Percentiles rank a stretch among this genome's conserved stretches.
These are phyloP conservation scores for Sciaenops ocellatus DNA, from an alignment of 2,797 vertebrate genomes.

Conservation along the genomic window DNA sequence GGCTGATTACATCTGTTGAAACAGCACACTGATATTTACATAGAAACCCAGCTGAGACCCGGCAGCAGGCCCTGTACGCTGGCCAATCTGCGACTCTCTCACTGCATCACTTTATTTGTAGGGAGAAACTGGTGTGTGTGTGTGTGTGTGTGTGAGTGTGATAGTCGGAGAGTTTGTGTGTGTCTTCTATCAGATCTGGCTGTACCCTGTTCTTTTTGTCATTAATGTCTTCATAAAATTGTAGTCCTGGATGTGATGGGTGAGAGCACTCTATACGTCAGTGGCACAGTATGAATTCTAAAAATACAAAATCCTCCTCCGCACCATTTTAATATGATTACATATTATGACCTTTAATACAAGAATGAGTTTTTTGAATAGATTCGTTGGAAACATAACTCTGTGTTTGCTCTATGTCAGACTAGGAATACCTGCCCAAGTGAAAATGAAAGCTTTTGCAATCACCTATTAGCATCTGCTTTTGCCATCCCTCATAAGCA, in stretches of 20 bases:
- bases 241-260: slow-evolving; percentile 1
- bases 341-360: slow-evolving; percentile 22
- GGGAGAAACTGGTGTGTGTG: slow-evolving; percentile 1
- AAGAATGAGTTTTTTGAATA: neutral
- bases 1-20: slow-evolving; percentile 73
- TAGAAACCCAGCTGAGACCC: slow-evolving; percentile 56
- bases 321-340: neutral
- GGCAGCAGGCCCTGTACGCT: slow-evolving; percentile 12
- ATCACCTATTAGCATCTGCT: neutral
- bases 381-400: neutral
- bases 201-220: slow-evolving; percentile 28
- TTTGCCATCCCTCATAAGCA: neutral
- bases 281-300: neutral
- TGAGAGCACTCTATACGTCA: slow-evolving; percentile 1
- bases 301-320: neutral
- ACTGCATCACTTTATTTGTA: slow-evolving; percentile 26
- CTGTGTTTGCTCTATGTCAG: neutral
- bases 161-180: slow-evolving; percentile 2
- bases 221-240: slow-evolving; percentile 44
- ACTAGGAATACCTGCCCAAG: neutral
- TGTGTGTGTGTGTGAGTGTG: slow-evolving; percentile 9
- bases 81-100: slow-evolving; percentile 29
- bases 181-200: slow-evolving; percentile 44
- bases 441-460: neutral
- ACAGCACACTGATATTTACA: slow-evolving; percentile 70